A percentile compares a stretch with the other conserved stretches of the same genome.
Conservation (phyloP, 2,113 vertebrate genomes). For the Ictidomys tridecemlineatus region DNA sequence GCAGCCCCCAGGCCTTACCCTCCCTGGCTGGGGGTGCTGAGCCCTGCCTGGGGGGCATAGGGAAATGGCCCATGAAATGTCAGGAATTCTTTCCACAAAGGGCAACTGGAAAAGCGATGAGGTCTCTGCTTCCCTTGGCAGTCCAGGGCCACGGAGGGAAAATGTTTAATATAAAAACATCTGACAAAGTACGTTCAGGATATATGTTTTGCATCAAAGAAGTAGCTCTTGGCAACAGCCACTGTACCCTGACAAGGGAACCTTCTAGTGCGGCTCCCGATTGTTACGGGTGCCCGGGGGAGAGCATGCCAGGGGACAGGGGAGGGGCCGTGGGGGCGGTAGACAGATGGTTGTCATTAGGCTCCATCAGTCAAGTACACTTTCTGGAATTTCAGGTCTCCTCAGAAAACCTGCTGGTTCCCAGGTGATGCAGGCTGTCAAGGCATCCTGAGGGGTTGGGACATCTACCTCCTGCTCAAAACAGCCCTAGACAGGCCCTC, state of each 20-base stretch:
- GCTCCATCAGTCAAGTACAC: slow-evolving; percentile 26
- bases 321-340: slow-evolving; percentile 68
- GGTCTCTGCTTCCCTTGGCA: slow-evolving; percentile 81
- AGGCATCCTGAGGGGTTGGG: neutral
- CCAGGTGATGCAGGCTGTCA: neutral
- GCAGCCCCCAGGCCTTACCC: neutral
- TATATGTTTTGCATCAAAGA: slow-evolving; percentile 87
- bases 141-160: slow-evolving; percentile 78
- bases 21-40: neutral
- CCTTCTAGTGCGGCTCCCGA: slow-evolving; percentile 68
- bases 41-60: neutral
- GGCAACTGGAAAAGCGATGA: slow-evolving; percentile 81
- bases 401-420: slow-evolving; percentile 28
- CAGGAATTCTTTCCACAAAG: slow-evolving; percentile 81
- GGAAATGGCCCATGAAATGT: slow-evolving; percentile 25
- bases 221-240: slow-evolving; percentile 86
- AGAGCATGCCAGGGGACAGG: slow-evolving; percentile 74
- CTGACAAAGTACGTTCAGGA: slow-evolving; percentile 89
- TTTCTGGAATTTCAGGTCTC: slow-evolving; percentile 49
- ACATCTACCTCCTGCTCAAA: neutral
- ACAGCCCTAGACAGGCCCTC: neutral
- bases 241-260: slow-evolving; percentile 67
- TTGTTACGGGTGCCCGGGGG: slow-evolving; percentile 65
- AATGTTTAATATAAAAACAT: slow-evolving; percentile 89
- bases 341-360: slow-evolving; percentile 82